phyloP scores from a whole-genome alignment of 2,113 vertebrate genomes.

The Mola mola region DNA sequence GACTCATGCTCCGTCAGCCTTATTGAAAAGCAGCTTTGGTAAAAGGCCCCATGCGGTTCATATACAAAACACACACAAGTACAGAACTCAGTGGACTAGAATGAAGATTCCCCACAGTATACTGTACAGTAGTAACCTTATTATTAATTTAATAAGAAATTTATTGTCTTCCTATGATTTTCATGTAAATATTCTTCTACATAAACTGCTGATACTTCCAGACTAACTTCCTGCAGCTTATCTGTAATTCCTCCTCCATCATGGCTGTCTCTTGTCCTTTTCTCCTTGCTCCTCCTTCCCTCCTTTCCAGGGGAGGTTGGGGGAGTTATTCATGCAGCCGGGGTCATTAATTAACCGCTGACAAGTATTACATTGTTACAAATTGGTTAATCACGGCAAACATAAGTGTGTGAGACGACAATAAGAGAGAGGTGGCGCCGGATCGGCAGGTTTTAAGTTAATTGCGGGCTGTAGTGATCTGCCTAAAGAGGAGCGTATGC shows the following conservation, averaged over 20 bases:
- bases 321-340: slow-evolving; percentile 57
- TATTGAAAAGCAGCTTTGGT: slow-evolving; percentile 49
- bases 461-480: slow-evolving; percentile 39
- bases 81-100: slow-evolving; percentile 5
- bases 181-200: too few relatives aligned
- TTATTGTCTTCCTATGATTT: too few relatives aligned
- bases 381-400: slow-evolving; percentile 81
- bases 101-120: slow-evolving; percentile 14
- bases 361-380: slow-evolving; percentile 83
- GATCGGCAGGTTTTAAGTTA: slow-evolving; percentile 30
- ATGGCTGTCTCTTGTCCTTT: slow-evolving; percentile 4
- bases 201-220: too few relatives aligned
- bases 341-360: slow-evolving; percentile 82
- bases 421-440: not conserved
- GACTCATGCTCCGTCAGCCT: slow-evolving; percentile 34
- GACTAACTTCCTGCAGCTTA: too few relatives aligned
- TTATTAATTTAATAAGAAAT: too few relatives aligned
- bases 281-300: slow-evolving; percentile 23
- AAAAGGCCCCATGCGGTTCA: slow-evolving; percentile 58
- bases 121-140: too few relatives aligned
- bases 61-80: slow-evolving; percentile 17
- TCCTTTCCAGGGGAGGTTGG: slow-evolving; percentile 56
- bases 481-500: slow-evolving; percentile 74
- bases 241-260: not conserved
- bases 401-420: not conserved